Percentiles rank a stretch among this genome's conserved stretches.
Evolutionary conservation across 2,113 vertebrate genomes (phyloP).

Genomic region (Dissostichus mawsoni): DNA sequence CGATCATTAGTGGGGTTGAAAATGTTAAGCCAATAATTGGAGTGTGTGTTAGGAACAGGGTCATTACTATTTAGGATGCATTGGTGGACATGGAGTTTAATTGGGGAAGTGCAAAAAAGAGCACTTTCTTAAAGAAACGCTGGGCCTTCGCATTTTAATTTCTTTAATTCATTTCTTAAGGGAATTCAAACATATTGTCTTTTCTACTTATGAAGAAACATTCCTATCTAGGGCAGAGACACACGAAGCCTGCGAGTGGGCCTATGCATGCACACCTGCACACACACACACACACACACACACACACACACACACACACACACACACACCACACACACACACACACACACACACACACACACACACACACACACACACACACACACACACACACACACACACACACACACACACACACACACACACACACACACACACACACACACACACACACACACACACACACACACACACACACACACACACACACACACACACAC

Average conservation of each 20-base stretch:
- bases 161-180: conserved; percentile 24
- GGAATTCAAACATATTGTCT: conserved; percentile 2
- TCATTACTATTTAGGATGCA: conserved; percentile 31
- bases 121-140: background rate
- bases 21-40: conserved; percentile 27
- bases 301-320: conserved; percentile 31
- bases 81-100: conserved; percentile 26
- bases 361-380: conserved; percentile 38
- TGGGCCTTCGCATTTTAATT: background rate
- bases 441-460: conserved; percentile 31
- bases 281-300: conserved; percentile 29
- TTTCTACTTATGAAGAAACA: conserved; percentile 25
- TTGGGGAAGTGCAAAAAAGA: conserved; percentile 10
- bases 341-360: conserved; percentile 52
- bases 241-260: conserved; percentile 66
- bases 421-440: conserved; percentile 30
- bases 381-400: conserved; percentile 16
- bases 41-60: conserved; percentile 72
- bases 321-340: conserved; percentile 60
- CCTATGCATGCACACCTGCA: conserved; percentile 65
- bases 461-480: conserved; percentile 42
- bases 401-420: conserved; percentile 30
- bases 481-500: conserved; percentile 64
- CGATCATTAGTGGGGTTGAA: conserved; percentile 12
- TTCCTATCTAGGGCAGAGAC: conserved; percentile 68